Conservation (phyloP, 2,888 invertebrate genomes). For the Rapana venosa region DNA sequence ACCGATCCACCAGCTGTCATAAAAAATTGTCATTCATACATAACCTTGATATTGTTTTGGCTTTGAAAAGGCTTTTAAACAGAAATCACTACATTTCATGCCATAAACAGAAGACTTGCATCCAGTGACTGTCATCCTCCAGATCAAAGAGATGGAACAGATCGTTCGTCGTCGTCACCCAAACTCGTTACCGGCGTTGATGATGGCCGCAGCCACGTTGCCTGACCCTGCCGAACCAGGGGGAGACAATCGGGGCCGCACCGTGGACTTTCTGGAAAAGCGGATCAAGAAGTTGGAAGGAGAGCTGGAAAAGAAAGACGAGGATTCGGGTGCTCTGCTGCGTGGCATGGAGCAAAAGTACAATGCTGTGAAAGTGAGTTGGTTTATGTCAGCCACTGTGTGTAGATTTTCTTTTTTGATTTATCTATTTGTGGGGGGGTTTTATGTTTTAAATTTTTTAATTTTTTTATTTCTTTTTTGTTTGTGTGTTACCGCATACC, state of each 20-base stretch:
- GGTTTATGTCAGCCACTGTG: too few relatives aligned
- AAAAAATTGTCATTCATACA: too few relatives aligned
- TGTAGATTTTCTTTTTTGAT: background rate
- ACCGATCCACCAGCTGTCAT: too few relatives aligned
- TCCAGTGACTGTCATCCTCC: background rate
- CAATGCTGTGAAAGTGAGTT: slow-evolving; percentile 72
- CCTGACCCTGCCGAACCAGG: slow-evolving; percentile 38
- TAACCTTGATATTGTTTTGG: too few relatives aligned
- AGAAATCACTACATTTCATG: too few relatives aligned
- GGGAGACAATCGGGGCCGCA: slow-evolving; percentile 45
- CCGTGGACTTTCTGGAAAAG: slow-evolving; percentile 70
- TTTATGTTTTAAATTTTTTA: background rate
- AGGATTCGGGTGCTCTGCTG: slow-evolving; percentile 67
- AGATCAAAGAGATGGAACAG: slow-evolving; percentile 77
- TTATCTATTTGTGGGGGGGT: background rate
- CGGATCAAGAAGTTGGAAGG: slow-evolving; percentile 71
- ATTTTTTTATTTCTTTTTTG: background rate
- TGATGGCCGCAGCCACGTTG: slow-evolving; percentile 74
- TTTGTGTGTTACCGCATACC: too few relatives aligned
- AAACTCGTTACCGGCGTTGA: slow-evolving; percentile 75
- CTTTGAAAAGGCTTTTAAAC: too few relatives aligned
- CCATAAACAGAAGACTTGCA: too few relatives aligned
- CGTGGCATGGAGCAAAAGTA: slow-evolving; percentile 76
- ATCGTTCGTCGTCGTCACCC: slow-evolving; percentile 74
- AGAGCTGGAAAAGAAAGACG: slow-evolving; percentile 73